These are phyloP conservation scores for Bothrops jararaca DNA, from an alignment of 2,113 vertebrate species.

Conservation along the genomic window DNA sequence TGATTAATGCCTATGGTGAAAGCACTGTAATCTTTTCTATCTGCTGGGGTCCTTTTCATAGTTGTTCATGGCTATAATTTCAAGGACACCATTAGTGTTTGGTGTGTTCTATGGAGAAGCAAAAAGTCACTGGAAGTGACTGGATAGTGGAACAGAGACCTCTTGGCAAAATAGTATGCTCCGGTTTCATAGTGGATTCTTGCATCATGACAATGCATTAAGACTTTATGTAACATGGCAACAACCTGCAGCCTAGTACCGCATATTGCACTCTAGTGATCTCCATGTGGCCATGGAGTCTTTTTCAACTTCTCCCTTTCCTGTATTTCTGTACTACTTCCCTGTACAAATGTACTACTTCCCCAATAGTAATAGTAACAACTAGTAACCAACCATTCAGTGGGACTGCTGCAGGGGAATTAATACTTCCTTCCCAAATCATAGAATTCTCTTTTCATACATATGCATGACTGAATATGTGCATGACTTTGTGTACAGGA, in stretches of 20 bases:
- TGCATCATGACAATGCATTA: not conserved
- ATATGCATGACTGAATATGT: not conserved
- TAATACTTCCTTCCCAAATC: not conserved
- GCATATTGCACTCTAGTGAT: not conserved
- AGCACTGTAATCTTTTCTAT: not conserved
- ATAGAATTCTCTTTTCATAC: not conserved
- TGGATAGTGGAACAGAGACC: not conserved
- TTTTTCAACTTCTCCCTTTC: not conserved
- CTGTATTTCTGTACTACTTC: not conserved
- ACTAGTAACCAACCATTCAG: not conserved
- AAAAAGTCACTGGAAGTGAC: not conserved
- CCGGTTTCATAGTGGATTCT: not conserved
- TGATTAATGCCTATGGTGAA: not conserved
- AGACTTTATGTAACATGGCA: not conserved
- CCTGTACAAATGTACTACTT: not conserved
- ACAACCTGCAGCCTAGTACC: not conserved
- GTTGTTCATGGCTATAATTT: not conserved
- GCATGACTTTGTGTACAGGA: not conserved
- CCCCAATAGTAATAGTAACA: not conserved
- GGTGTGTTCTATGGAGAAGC: not conserved
- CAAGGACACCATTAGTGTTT: not conserved
- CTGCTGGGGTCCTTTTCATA: not conserved
- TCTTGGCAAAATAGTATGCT: not conserved
- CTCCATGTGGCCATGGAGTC: not conserved
- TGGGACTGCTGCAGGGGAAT: not conserved